phyloP scores from a whole-genome alignment of 2,797 vertebrate genomes.

The Tapirus indicus region DNA sequence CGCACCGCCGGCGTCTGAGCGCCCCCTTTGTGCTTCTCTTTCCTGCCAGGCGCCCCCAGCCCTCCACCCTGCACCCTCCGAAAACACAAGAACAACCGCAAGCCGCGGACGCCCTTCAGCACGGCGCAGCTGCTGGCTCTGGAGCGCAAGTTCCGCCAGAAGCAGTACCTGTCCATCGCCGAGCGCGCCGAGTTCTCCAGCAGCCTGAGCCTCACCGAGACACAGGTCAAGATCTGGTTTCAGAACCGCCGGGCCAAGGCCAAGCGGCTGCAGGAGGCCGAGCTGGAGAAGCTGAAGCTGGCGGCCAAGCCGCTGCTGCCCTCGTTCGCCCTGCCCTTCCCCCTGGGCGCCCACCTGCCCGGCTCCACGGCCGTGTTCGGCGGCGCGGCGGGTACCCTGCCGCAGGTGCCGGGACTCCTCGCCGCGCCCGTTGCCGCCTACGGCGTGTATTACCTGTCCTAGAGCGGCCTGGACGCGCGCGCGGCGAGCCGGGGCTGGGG shows the following conservation, averaged over 20 bases:
- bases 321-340: slow-evolving; percentile 91
- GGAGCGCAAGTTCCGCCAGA: slow-evolving; percentile 98
- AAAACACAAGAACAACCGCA: slow-evolving; percentile 98
- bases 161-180: slow-evolving; percentile 98
- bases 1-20: neutral
- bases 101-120: slow-evolving; percentile 97
- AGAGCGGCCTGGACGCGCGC: slow-evolving; percentile 62
- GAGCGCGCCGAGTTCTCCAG: slow-evolving; percentile 98
- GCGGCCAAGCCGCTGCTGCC: slow-evolving; percentile 91
- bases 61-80: slow-evolving; percentile 94
- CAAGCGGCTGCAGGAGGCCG: slow-evolving; percentile 93
- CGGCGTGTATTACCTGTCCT: slow-evolving; percentile 94
- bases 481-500: too few species aligned
- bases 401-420: slow-evolving; percentile 90
- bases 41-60: slow-evolving; percentile 89
- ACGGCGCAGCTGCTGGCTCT: slow-evolving; percentile 97
- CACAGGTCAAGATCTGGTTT: slow-evolving; percentile 95
- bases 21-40: neutral
- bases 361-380: slow-evolving; percentile 89
- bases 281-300: slow-evolving; percentile 92
- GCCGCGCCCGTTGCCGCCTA: slow-evolving; percentile 91
- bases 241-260: slow-evolving; percentile 94
- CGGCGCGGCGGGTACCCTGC: slow-evolving; percentile 86
- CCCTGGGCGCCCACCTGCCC: slow-evolving; percentile 87
- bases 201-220: slow-evolving; percentile 93